Evolutionary conservation across 2,113 vertebrate species (phyloP), one percentile per base, ranked within the genome.

Genomic region (Rhegmatorhina hoffmannsi): DNA sequence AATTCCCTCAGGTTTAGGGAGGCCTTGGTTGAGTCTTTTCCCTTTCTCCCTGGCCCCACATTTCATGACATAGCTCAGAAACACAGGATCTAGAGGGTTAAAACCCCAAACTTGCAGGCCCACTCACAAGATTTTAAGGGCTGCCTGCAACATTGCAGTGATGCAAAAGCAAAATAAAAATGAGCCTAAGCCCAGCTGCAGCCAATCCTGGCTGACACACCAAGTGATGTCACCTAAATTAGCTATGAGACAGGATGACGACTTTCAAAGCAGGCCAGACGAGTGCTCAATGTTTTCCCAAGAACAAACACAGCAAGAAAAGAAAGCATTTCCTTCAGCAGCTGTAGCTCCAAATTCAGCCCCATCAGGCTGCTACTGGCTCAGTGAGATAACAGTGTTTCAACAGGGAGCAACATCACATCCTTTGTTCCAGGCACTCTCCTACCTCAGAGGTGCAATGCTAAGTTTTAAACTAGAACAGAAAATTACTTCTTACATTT

Each of bases 381-480:
- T 2, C 1, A 7, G 46, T 70, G 23, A 5, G 3, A 0, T 6
- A 55, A 50, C 17, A 26, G 9, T 28, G 20, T 43, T 47, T 28
- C 24, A 44, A 40, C 10, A 52, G 18, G 17, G 31, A 56, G 10
- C 55, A 56, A 15, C 5, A 23, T 3, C 17, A 20, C 8, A 4
- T 6, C 17, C 5, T 0, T 11, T 33, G 36, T 38, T 75, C 34
- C 21, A 36, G 47, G 38, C 28, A 8, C 28, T 67, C 38, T 24
- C 25, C 20, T 1, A 2, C 5, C 16, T 3, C 33, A 0, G 0
- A 56, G 40, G 33, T 79, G 36, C 9, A 79, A 62, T 21, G 28
- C 38, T 72, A 5, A 5, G 28, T 36, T 53, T 66, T 63, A 67
- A 70, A 26, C 24, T 18, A 24, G 43, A 70, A 75, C 29, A 58